phyloP scores from a whole-genome alignment of 2,113 vertebrate genomes.

The Xyliphius kryptos region DNA sequence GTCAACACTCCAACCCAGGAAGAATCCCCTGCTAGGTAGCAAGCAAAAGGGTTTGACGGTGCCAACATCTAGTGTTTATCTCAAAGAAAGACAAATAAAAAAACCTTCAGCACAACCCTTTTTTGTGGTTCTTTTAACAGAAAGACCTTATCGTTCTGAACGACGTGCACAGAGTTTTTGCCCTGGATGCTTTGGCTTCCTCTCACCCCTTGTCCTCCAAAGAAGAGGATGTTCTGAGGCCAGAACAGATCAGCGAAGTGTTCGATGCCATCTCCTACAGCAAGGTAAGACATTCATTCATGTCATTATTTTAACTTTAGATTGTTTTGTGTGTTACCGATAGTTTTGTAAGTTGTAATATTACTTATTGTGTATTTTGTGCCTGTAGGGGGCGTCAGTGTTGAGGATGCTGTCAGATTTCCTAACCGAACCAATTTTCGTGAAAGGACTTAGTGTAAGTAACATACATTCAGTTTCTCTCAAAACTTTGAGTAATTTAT shows the following conservation, averaged over 20 bases:
- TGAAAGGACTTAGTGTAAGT: conserved; percentile 74
- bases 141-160: conserved; percentile 79
- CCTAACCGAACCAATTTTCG: conserved; percentile 74
- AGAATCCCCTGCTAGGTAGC: no score
- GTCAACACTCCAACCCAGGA: no score
- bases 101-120: not conserved
- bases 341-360: not conserved
- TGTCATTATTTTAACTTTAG: not conserved
- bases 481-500: no score
- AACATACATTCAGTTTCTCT: not conserved
- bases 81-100: no score
- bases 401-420: conserved; percentile 90
- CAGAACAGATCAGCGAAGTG: conserved; percentile 82
- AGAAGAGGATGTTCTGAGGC: conserved; percentile 74
- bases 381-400: conserved; percentile 77
- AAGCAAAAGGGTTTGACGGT: no score
- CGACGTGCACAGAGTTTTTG: conserved; percentile 78
- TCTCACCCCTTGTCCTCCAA: conserved; percentile 82
- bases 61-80: no score
- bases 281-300: conserved; percentile 68
- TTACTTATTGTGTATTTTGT: conserved; percentile 11
- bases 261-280: conserved; percentile 89
- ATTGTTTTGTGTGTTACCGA: no score
- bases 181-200: conserved; percentile 71
- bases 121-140: conserved; percentile 51